Conservation (phyloP, 1,140 invertebrate species). For the Gryon sp. region DNA sequence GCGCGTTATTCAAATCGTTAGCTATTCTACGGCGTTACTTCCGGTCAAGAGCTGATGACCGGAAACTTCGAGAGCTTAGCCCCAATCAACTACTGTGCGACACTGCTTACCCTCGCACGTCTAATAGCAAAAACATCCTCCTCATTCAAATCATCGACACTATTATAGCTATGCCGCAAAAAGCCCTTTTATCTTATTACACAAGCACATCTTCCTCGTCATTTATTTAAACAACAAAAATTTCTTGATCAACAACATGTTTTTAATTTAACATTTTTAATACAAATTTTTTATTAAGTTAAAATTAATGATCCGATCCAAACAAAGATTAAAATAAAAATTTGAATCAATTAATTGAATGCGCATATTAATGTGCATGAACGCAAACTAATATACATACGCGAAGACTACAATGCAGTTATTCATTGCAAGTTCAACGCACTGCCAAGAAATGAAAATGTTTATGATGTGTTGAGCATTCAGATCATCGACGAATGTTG, state of each 20-base stretch:
- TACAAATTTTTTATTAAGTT: no score
- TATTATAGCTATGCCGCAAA: no score
- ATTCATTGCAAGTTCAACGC: constrained; percentile 46
- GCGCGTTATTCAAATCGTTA: constrained; percentile 68
- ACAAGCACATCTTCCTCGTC: no score
- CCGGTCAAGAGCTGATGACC: constrained; percentile 66
- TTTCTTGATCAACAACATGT: no score
- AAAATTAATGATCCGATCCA: no score
- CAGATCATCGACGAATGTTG: constrained; percentile 2
- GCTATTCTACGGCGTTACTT: constrained; percentile 73
- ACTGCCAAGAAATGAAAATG: constrained; percentile 46
- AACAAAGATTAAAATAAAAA: no score
- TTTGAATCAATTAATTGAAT: no score
- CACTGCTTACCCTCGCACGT: constrained; percentile 2
- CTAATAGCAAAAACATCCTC: constrained; percentile 14
- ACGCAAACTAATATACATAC: constrained; percentile 31
- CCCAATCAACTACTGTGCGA: constrained; percentile 23
- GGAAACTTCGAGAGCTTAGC: constrained; percentile 61
- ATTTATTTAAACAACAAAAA: no score
- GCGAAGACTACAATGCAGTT: constrained; percentile 30
- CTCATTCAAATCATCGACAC: not conserved
- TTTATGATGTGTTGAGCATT: constrained; percentile 48
- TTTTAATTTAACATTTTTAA: no score
- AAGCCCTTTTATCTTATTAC: no score
- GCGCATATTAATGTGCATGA: constrained; percentile 27